Base-by-base conservation (phyloP, 2,888 invertebrate genomes). In the Acrobasis suavella region DNA sequence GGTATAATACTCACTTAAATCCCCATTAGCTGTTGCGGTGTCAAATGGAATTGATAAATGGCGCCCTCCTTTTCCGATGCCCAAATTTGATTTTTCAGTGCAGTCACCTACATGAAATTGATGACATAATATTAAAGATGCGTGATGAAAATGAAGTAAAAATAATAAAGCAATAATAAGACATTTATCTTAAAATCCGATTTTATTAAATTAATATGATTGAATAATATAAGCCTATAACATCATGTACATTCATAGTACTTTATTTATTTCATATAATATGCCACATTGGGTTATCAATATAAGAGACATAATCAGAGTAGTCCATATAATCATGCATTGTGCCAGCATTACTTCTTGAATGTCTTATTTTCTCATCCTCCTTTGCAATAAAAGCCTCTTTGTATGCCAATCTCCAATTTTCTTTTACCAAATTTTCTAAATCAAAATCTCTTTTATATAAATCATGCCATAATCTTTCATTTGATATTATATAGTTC, bases 21-120 rank as follows among this genome's bases (percentile, higher is more conserved):
- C 90, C 74, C 91, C 89, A 83, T 90, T 91, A 68, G 85, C 75
- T 67, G 88, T 80, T 65, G 89, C 68, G 62, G 89, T 81, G 76
- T 91, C 90, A 81, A 89, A 89, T 68, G 92, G 91, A 78, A 91
- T 82, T 68, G 91, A 91, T 68, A 91, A 85, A 81, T 91, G 89
- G 49, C 91, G 84, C 64, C 87, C 89, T 68, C 86, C 84, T 78
- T 89, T 91, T 65, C 82, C 83, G 67, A 82, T 80, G 72, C 77
- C 82, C 73, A 81, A 73, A 76, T 84, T 82, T 72, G 80, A 70
- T 76, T 84, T 87, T 69, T 87, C 87, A 62, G 80, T 81, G 70
- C 71, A 79, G 62, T 86, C 83, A 87, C 89, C 91, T 91, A 87
- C 62, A 68, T 75, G 78, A 77, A 80, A 79, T 76, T 71, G 68